Evolutionary conservation across 1,140 invertebrate species (phyloP).

Genomic region (Ptiloglossa arizonensis): DNA sequence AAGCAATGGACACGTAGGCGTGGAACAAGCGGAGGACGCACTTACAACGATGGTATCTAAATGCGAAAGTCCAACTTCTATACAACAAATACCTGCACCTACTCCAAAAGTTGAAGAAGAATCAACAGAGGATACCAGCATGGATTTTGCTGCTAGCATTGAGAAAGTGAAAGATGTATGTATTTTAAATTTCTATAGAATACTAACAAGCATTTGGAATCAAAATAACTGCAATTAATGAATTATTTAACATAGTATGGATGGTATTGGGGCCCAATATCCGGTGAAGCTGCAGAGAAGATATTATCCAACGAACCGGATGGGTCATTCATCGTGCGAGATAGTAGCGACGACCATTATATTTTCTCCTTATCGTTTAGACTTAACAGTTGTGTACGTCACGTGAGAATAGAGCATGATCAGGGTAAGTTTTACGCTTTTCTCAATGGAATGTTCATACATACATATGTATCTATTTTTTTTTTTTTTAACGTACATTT

Average conservation of each 20-base stretch:
- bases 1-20: constrained; percentile 78
- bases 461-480: too few species aligned
- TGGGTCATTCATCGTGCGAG: constrained; percentile 97
- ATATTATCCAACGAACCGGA: constrained; percentile 96
- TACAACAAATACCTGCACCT: constrained; percentile 67
- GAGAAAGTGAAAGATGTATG: constrained; percentile 96
- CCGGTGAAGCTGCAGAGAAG: constrained; percentile 96
- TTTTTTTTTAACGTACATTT: constrained; percentile 16
- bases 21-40: constrained; percentile 72
- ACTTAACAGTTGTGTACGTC: constrained; percentile 94
- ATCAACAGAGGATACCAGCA: constrained; percentile 81
- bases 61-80: constrained; percentile 74
- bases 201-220: neutral
- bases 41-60: constrained; percentile 74
- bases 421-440: constrained; percentile 87
- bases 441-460: neutral
- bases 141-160: constrained; percentile 95
- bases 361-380: constrained; percentile 98
- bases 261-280: constrained; percentile 99
- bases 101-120: constrained; percentile 75
- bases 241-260: constrained; percentile 88
- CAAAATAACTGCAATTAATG: neutral
- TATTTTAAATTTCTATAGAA: constrained; percentile 62
- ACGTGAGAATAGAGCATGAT: constrained; percentile 98
- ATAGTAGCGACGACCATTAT: constrained; percentile 98